Evolutionary conservation across 2,797 vertebrate species (phyloP), one percentile per base, ranked within the genome.

Genomic region (Gephyroberyx darwinii): DNA sequence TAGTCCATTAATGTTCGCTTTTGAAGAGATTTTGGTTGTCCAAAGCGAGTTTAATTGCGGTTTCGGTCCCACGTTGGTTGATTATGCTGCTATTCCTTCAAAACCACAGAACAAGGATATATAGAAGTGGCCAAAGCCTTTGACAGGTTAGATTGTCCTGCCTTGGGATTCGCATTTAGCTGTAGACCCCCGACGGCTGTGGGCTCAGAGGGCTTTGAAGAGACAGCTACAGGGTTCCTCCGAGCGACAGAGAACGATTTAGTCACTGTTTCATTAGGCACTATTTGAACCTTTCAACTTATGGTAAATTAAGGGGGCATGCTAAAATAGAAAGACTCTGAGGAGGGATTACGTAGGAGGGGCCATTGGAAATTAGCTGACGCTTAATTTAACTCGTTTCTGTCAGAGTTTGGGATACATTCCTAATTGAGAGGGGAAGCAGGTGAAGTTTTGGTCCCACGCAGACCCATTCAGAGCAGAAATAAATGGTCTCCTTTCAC

Each of bases 371-470:
- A 96, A 99, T 97, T 97, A 98, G 94, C 84, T 72, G 95, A 97
- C 94, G 96, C 94, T 98, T 97, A 98, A 99, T 99, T 99, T 97
- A 98, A 98, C 96, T 95, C 94, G 94, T 95, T 95, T 97, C 96
- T 96, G 95, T 94, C 95, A 92, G 95, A 95, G 95, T 96, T 97
- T 95, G 96, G 95, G 96, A 96, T 97, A 97, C 96, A 96, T 97
- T 97, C 96, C 96, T 96, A 98, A 98, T 98, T 98, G 97, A 98
- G 96, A 95, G 93, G 96, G 95, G 96, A 96, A 97, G 98, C 97
- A 98, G 97, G 97, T 99, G 96, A 98, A 96, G 95, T 95, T 94
- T 95, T 93, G 93, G 95, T 95, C 94, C 93, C 95, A 97, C 92
- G 95, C 95, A 91, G 95, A 86, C 94, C 95, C 93, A 95, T 99